Percentiles rank a stretch among this genome's conserved stretches.
Evolutionary conservation across 2,113 vertebrate genomes (phyloP).

Genomic region (Polypterus senegalus): DNA sequence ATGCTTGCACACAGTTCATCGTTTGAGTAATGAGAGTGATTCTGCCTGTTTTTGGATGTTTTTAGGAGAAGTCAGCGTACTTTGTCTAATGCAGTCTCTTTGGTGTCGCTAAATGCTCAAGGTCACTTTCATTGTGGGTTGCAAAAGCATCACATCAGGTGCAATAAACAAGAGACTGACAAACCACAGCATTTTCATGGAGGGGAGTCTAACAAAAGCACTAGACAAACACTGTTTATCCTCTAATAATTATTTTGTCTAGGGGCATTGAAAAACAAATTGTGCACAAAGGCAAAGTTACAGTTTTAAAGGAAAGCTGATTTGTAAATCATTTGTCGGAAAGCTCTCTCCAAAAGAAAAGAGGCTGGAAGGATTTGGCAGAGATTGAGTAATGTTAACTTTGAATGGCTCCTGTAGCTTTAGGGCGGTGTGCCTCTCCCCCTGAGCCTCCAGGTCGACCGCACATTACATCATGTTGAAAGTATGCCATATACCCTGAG

Average conservation of each 20-base stretch:
- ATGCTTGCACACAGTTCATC: no score
- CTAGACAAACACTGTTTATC: slow-evolving; percentile 1
- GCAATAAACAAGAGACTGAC: neutral
- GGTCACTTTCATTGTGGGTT: no score
- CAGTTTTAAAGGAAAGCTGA: slow-evolving; percentile 23
- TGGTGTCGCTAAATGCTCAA: no score
- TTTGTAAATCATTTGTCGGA: slow-evolving; percentile 30
- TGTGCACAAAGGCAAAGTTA: slow-evolving; percentile 14
- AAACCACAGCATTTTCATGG: neutral
- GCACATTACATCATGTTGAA: slow-evolving; percentile 96
- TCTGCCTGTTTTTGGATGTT: no score
- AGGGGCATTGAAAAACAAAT: slow-evolving; percentile 1
- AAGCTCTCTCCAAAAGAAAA: slow-evolving; percentile 42
- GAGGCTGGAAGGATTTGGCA: slow-evolving; percentile 36
- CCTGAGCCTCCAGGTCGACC: slow-evolving; percentile 83
- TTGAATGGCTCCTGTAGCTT: slow-evolving; percentile 63
- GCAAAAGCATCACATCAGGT: neutral
- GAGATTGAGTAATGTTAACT: slow-evolving; percentile 68
- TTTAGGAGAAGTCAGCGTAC: no score
- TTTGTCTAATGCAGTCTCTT: no score
- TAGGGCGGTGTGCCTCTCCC: slow-evolving; percentile 40
- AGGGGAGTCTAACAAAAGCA: neutral
- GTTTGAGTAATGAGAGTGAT: no score
- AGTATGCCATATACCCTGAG: slow-evolving; percentile 90
- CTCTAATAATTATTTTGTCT: slow-evolving; percentile 4